Evolutionary conservation across 30 jellyfish, hydroid and myxozoan species (phyloP), one percentile per base, ranked within the genome.

Genomic region (Hydractinia symbiolongicarpus): DNA sequence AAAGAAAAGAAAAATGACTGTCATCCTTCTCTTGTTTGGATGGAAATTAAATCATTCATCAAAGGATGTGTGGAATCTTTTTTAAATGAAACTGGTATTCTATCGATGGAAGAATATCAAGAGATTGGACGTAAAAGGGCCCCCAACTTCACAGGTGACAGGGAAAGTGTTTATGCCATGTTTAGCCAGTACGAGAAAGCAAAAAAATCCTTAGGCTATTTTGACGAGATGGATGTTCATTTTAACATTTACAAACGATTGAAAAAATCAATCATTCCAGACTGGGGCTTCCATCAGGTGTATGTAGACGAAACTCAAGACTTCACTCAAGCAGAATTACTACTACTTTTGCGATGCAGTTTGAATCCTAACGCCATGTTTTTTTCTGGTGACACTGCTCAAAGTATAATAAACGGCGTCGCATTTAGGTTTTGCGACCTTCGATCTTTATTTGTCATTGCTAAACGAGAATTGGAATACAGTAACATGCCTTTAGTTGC

Each of bases 341-440:
- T 83, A 68, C 61, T 81, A 44, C 73, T 90, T 6, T 51, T 90
- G 53, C 88, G 88, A 67, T 85, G 95, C 54, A 83, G 95, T 68
- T 85, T 69, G 74, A 80, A 84, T 61, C 94, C 95, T 20, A 85
- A 90, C 50, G 91, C 76, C 66, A 58, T 90, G 86, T 90, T 90
- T 66, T 79, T 90, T 76, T 83, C 97, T 9, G 97, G 97, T 2
- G 97, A 90, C 68, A 90, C 97, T 13, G 97, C 97, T 5, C 97
- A 90, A 61, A 85, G 95, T 78, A 90, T 90, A 53, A 81, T 82
- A 84, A 68, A 94, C 53, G 97, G 97, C 0, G 90, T 90, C 53
- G 68, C 97, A 9, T 90, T 90, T 81, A 53, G 97, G 50, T 90
- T 90, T 86, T 79, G 86, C 52, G 97, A 90, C 67, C 82, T 90